phyloP scores from a whole-genome alignment of 2,797 vertebrate genomes.

The Peromyscus attwateri region DNA sequence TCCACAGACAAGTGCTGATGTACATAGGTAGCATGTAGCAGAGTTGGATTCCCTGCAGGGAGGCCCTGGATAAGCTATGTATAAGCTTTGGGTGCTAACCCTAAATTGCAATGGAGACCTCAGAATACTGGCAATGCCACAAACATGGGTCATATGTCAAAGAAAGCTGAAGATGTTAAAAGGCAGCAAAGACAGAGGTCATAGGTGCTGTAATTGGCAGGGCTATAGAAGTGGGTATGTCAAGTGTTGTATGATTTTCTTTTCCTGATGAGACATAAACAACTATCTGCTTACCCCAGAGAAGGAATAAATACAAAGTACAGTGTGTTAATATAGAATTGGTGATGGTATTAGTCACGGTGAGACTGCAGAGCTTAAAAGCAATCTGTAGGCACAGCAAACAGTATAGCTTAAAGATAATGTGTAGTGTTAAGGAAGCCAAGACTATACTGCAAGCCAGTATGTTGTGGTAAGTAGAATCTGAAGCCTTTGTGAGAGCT shows the following conservation, averaged over 20 bases:
- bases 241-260: not conserved
- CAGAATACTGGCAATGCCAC: not conserved
- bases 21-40: not conserved
- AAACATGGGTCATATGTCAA: not conserved
- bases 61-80: not conserved
- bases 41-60: not conserved
- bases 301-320: not conserved
- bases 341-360: not conserved
- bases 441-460: not conserved
- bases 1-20: too few relatives aligned
- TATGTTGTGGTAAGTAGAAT: not conserved
- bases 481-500: not conserved
- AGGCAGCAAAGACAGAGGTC: not conserved
- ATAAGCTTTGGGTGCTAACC: not conserved
- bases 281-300: not conserved
- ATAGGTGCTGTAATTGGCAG: not conserved
- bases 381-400: too few relatives aligned
- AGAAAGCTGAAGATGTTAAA: not conserved
- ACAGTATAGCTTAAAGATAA: not conserved
- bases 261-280: not conserved
- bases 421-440: not conserved
- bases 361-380: not conserved
- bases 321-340: not conserved
- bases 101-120: not conserved
- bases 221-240: not conserved